Percentiles rank a stretch among this genome's conserved stretches.
Conservation (phyloP, 2,888 invertebrate species). For the Priapulus caudatus region DNA sequence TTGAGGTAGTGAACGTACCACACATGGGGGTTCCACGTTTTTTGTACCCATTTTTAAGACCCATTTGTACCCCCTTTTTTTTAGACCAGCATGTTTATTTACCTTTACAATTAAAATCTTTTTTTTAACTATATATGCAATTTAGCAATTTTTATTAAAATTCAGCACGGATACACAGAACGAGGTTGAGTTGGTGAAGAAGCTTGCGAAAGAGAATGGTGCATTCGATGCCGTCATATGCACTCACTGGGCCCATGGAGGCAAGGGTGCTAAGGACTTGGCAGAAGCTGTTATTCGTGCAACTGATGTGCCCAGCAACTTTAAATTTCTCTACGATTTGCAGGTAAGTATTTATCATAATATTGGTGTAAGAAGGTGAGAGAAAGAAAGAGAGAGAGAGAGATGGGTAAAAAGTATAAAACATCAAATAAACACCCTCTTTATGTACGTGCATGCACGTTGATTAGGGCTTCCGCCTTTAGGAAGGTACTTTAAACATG, state of each 20-base stretch:
- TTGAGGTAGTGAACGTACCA: too few relatives aligned
- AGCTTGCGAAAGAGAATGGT: slow-evolving; percentile 59
- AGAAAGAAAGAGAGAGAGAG: background rate
- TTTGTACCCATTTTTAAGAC: background rate
- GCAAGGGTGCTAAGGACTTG: slow-evolving; percentile 68
- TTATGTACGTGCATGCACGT: background rate
- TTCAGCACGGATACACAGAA: slow-evolving; percentile 66
- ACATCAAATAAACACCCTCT: background rate
- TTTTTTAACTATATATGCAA: too few relatives aligned
- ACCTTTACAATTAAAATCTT: background rate
- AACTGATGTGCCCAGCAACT: slow-evolving; percentile 46
- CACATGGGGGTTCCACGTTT: too few relatives aligned
- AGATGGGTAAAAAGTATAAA: too few relatives aligned
- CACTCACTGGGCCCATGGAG: slow-evolving; percentile 77
- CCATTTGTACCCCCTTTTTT: too few relatives aligned
- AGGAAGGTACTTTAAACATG: background rate
- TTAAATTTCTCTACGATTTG: slow-evolving; percentile 43
- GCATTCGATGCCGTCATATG: slow-evolving; percentile 77
- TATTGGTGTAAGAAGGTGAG: too few relatives aligned
- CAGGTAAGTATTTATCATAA: slow-evolving; percentile 26
- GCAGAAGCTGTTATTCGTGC: slow-evolving; percentile 76
- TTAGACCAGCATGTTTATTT: background rate
- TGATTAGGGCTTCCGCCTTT: background rate
- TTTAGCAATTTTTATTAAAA: slow-evolving; percentile 6
- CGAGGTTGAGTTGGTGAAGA: slow-evolving; percentile 65